Evolutionary conservation across 2,113 vertebrate genomes (phyloP).

Genomic region (Hipposideros armiger): DNA sequence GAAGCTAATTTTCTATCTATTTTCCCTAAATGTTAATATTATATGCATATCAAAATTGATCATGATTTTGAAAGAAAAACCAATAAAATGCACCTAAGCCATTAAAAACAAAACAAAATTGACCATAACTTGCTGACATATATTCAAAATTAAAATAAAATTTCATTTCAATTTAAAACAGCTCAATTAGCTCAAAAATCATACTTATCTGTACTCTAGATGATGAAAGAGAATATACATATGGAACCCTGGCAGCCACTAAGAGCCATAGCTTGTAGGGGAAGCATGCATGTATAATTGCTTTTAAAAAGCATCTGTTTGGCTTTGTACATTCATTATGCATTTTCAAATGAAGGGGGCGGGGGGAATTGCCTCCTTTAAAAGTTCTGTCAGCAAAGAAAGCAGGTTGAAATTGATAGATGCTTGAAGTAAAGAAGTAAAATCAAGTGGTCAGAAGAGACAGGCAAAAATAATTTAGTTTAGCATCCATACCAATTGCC

Average conservation of each 20-base stretch:
- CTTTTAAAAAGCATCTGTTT: slow-evolving; percentile 18
- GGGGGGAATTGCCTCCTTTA: neutral
- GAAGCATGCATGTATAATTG: neutral
- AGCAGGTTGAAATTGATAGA: slow-evolving; percentile 14
- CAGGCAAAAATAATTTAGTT: slow-evolving; percentile 74
- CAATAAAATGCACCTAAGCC: too few relatives aligned
- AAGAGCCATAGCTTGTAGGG: neutral
- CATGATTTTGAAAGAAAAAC: neutral
- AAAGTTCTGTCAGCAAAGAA: slow-evolving; percentile 35
- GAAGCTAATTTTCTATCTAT: neutral
- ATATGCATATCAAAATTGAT: neutral
- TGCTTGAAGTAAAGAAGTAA: slow-evolving; percentile 47
- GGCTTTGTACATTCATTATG: neutral
- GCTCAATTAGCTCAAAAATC: neutral
- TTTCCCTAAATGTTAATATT: slow-evolving; percentile 40
- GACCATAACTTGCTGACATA: neutral
- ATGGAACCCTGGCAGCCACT: neutral
- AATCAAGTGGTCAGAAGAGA: slow-evolving; percentile 62
- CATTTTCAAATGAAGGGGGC: neutral
- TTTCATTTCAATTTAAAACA: neutral
- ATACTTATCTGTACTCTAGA: neutral
- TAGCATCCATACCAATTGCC: slow-evolving; percentile 27
- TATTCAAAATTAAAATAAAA: slow-evolving; percentile 31
- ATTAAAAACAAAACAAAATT: too few relatives aligned
- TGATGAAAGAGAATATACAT: neutral